A percentile compares a stretch with the other conserved stretches of the same genome.
These are phyloP conservation scores for Machaerirhynchus nigripectus DNA, from an alignment of 2,113 vertebrate species.

Conservation along the genomic window DNA sequence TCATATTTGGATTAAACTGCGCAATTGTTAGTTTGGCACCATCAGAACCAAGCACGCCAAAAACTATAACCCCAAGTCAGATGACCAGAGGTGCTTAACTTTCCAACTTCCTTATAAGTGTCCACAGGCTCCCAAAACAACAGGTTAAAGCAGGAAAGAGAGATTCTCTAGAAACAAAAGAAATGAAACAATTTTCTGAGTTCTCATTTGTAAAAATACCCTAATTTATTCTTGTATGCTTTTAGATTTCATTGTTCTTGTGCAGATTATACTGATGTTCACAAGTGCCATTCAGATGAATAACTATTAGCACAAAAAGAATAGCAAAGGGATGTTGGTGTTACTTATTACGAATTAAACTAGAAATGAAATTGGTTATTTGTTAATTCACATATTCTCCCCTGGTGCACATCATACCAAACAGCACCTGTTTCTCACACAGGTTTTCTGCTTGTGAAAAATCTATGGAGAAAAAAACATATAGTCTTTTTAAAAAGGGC, in stretches of 20 bases:
- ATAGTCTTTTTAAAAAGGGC: background rate
- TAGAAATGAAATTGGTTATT: background rate
- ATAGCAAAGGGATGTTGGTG: background rate
- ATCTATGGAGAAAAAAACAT: background rate
- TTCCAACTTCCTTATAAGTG: background rate
- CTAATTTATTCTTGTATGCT: background rate
- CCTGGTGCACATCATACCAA: background rate
- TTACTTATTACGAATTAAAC: background rate
- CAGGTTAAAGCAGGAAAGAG: background rate
- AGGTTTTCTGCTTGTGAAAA: background rate
- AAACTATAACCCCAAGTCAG: background rate
- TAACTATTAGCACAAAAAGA: background rate
- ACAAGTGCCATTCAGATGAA: background rate
- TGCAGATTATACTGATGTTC: background rate
- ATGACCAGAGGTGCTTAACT: background rate
- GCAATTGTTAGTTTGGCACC: background rate
- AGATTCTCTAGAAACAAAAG: background rate
- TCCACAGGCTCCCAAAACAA: background rate
- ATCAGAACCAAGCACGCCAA: background rate
- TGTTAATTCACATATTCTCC: background rate
- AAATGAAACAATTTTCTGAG: background rate
- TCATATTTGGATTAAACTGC: background rate
- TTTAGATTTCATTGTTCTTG: background rate
- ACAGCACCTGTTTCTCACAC: background rate
- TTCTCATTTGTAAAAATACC: background rate